Evolutionary conservation across 2,888 invertebrate species (phyloP), one percentile per base, ranked within the genome.

Genomic region (Eubasilissa splendida): DNA sequence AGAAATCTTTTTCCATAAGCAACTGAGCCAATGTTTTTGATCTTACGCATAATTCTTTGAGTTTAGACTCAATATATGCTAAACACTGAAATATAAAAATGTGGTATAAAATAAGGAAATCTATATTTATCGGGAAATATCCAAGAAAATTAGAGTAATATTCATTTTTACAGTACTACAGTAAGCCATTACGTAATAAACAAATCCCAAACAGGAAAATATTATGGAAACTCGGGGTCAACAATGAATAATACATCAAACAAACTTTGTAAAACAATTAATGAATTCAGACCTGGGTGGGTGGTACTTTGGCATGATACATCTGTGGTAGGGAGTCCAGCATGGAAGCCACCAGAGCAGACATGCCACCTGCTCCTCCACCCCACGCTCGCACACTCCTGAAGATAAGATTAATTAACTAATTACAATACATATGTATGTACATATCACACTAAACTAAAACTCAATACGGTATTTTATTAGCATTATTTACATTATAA

Each of bases 11-110:
- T 12, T 93, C 92, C 87, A 96, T 90, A 54, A 96, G 86, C 88
- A 95, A 91, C 84, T 96, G 95, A 0, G 96, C 95, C 68, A 97
- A 87, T 0, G 96, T 94, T 86, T 95, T 94, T 65, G 97, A 97
- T 77, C 95, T 93, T 56, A 96, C 89, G 90, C 96, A 97, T 86
- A 97, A 93, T 88, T 97, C 97, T 84, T 95, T 93, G 68, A 97
- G 89, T 86, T 96, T 94, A 78, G 95, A 94, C 88, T 97, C 97
- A 77, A 97, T 88, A 88, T 94, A 93, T 85, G 93, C 92, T 80
- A 95, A 87, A 85, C 95, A 95, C 95, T 96, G 87, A 50, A 90
- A 89, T 54, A 83, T 80, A 82, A 83, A 82, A 80, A 77, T 63
- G 76, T 9, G n/a, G 22, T 52, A 11, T 52, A 42, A 42, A 42